Percentiles rank a stretch among this genome's conserved stretches.
Evolutionary conservation across 1,140 invertebrate species (phyloP).

Genomic region (Anastrepha ludens): DNA sequence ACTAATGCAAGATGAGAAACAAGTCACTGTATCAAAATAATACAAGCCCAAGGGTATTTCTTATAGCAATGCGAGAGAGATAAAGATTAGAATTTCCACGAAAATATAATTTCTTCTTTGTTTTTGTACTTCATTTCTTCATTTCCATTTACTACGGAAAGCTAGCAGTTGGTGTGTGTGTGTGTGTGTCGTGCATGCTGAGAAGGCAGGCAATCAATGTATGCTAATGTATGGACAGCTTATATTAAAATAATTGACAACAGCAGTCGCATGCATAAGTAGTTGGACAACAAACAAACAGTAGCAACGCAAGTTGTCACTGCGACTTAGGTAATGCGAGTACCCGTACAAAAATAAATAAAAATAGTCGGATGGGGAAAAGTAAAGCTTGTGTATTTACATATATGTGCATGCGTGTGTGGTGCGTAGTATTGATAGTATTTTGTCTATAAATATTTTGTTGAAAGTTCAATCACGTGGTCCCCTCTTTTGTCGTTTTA

Average conservation of each 20-base stretch:
- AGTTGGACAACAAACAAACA: not conserved
- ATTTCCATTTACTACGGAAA: too few species aligned
- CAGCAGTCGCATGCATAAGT: constrained; percentile 39
- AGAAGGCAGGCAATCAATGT: not conserved
- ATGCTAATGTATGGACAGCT: constrained; percentile 3
- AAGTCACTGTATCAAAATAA: too few species aligned
- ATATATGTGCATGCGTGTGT: too few species aligned
- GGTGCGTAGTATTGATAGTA: not conserved
- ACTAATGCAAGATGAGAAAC: too few species aligned
- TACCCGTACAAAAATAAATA: too few species aligned
- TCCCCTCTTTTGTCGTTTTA: not conserved
- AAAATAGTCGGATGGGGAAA: too few species aligned
- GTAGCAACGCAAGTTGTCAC: not conserved
- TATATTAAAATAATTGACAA: constrained; percentile 35
- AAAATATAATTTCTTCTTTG: too few species aligned
- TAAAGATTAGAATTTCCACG: too few species aligned
- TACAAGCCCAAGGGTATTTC: too few species aligned
- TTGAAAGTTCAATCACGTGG: constrained; percentile 10
- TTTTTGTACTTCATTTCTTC: too few species aligned
- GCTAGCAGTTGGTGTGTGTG: not conserved
- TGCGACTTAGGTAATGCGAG: not conserved
- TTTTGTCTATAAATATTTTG: not conserved
- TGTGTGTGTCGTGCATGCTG: not conserved
- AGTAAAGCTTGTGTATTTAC: too few species aligned
- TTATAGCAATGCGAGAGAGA: too few species aligned